These are phyloP conservation scores for Laspeyria flexula DNA, from an alignment of 2,888 invertebrate species.

Conservation along the genomic window DNA sequence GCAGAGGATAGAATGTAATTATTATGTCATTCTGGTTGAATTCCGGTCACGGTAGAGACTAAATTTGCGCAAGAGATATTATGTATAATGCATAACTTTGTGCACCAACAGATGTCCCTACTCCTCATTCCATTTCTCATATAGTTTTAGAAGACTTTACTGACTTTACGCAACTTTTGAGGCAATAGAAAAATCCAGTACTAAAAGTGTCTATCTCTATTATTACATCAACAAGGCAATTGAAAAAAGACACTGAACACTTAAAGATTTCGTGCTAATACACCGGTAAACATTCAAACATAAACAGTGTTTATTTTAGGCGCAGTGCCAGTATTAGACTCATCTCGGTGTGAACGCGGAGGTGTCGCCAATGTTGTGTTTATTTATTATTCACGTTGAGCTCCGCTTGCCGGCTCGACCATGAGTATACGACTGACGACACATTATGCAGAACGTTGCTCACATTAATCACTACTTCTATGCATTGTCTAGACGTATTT, in stretches of 20 bases:
- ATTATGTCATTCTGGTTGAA: too few relatives aligned
- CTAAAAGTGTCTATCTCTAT: too few relatives aligned
- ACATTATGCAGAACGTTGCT: slow-evolving; percentile 2
- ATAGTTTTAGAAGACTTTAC: too few relatives aligned
- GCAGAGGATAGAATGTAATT: slow-evolving; percentile 1
- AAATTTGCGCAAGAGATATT: too few relatives aligned
- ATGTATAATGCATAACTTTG: too few relatives aligned
- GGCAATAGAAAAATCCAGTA: too few relatives aligned
- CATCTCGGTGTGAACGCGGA: slow-evolving; percentile 12
- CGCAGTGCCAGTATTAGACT: slow-evolving; percentile 1
- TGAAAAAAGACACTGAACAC: too few relatives aligned
- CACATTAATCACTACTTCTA: slow-evolving; percentile 9
- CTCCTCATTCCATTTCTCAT: too few relatives aligned
- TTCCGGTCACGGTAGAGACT: too few relatives aligned
- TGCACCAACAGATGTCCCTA: too few relatives aligned
- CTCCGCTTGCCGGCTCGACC: slow-evolving; percentile 1
- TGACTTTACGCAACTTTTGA: too few relatives aligned
- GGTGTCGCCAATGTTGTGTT: slow-evolving; percentile 19
- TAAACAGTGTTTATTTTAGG: slow-evolving; percentile 9
- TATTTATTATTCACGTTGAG: slow-evolving; percentile 23
- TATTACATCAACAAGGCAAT: too few relatives aligned
- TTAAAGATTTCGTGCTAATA: background rate
- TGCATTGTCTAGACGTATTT: background rate
- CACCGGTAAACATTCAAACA: background rate
- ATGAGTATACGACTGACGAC: slow-evolving; percentile 12